Conservation (phyloP, 1,140 invertebrate species). For the Probaryconus sp. region DNA sequence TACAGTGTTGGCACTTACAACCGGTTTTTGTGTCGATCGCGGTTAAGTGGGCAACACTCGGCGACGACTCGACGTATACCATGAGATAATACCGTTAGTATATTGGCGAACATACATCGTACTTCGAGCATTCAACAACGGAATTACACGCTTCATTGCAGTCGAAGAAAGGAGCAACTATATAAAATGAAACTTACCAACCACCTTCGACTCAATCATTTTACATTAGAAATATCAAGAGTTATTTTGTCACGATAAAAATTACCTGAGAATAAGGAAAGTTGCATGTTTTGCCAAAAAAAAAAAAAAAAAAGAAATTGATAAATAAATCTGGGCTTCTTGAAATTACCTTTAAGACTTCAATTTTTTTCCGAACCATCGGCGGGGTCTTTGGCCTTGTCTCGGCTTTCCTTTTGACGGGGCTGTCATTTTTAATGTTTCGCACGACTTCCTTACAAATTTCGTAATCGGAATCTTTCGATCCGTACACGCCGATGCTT, state of each 20-base stretch:
- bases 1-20: constrained; percentile 67
- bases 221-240: constrained; percentile 1
- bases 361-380: constrained; percentile 23
- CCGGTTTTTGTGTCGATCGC: constrained; percentile 72
- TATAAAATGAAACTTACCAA: constrained; percentile 29
- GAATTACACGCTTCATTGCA: constrained; percentile 57
- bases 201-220: constrained; percentile 3
- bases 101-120: constrained; percentile 36
- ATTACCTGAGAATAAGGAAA: no score
- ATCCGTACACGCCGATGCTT: constrained; percentile 75
- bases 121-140: constrained; percentile 45
- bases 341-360: constrained; percentile 45
- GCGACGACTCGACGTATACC: constrained; percentile 46
- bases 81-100: constrained; percentile 72
- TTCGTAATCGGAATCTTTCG: constrained; percentile 55
- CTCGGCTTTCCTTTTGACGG: constrained; percentile 16
- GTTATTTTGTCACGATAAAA: no score
- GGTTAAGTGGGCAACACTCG: constrained; percentile 68
- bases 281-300: no score
- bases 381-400: constrained; percentile 27
- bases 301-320: no score
- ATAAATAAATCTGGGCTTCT: no score
- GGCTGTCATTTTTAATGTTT: constrained; percentile 34
- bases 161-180: constrained; percentile 47
- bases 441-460: constrained; percentile 35